Evolutionary conservation across 2,113 vertebrate species (phyloP).

Genomic region (Grammomys dolichurus): DNA sequence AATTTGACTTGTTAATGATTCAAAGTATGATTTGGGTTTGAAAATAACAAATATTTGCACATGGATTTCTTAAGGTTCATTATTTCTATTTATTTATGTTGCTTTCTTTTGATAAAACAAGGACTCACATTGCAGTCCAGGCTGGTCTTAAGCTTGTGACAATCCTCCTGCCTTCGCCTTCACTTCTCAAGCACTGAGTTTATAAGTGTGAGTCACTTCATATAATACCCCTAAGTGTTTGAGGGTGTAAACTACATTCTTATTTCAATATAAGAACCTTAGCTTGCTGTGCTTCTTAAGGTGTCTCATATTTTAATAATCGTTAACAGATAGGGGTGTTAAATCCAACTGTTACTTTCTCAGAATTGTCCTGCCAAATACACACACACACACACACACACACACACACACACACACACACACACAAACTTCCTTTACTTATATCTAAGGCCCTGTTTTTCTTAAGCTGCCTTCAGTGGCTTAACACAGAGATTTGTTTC

Average conservation of each 20-base stretch:
- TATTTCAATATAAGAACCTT: background rate
- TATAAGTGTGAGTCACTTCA: background rate
- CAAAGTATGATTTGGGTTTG: background rate
- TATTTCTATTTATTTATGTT: background rate
- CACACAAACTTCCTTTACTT: background rate
- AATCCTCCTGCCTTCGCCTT: background rate
- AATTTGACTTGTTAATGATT: constrained; percentile 14
- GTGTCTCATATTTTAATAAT: background rate
- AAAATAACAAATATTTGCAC: background rate
- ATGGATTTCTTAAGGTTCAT: background rate
- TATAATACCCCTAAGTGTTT: background rate
- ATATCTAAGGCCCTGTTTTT: constrained; percentile 17
- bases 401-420: background rate
- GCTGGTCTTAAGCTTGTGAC: background rate
- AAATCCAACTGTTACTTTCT: constrained; percentile 22
- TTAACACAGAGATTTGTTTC: constrained; percentile 44
- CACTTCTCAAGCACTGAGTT: background rate
- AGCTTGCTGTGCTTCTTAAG: background rate
- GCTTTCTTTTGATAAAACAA: background rate
- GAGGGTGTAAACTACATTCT: background rate
- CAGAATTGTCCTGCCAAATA: background rate
- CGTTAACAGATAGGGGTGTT: background rate
- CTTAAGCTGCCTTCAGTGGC: background rate
- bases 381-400: background rate
- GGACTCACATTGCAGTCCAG: background rate